Evolutionary conservation across 2,888 invertebrate species (phyloP).

Genomic region (Monoplex corrugatus): DNA sequence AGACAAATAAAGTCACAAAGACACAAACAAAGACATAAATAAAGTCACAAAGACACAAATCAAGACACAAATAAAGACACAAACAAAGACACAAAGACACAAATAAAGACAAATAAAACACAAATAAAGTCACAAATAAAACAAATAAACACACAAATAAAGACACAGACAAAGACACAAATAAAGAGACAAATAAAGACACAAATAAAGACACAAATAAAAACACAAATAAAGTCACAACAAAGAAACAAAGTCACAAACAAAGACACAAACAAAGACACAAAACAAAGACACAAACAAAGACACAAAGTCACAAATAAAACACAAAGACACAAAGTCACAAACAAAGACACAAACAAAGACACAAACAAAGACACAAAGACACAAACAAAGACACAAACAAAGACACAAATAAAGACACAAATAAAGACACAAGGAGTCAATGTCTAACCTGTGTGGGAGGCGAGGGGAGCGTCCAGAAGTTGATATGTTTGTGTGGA

Average conservation of each 20-base stretch:
- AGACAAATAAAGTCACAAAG: constrained; percentile 22
- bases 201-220: background rate
- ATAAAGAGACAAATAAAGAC: background rate
- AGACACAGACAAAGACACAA: background rate
- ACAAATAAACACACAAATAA: no score
- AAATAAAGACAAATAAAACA: no score
- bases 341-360: background rate
- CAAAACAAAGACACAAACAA: background rate
- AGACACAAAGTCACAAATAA: background rate
- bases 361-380: background rate
- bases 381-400: background rate
- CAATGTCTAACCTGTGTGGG: constrained; percentile 55
- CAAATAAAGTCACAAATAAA: no score
- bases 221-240: background rate
- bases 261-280: background rate
- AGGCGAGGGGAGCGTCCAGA: constrained; percentile 65
- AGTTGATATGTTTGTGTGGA: constrained; percentile 78
- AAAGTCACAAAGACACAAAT: constrained; percentile 16
- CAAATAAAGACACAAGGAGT: background rate
- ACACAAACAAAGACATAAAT: constrained; percentile 29
- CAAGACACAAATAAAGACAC: no score
- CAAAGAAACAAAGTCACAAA: background rate
- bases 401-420: background rate
- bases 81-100: no score
- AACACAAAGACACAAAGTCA: background rate